Percentiles rank a stretch among this genome's conserved stretches.
phyloP scores from a whole-genome alignment of 2,888 invertebrate species.

The Campopleginae sp. region DNA sequence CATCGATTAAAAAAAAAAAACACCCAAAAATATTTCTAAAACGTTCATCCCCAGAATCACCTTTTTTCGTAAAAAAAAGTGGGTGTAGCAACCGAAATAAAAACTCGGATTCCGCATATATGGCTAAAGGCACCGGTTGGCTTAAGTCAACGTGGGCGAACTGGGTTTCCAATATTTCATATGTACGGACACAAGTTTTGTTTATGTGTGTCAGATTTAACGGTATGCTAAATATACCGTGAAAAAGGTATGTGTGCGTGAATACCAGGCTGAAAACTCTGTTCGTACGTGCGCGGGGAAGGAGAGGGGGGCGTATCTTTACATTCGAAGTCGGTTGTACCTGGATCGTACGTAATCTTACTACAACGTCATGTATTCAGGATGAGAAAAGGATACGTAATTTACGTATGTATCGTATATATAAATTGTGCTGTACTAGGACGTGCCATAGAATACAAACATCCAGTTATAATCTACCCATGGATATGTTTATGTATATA shows the following conservation, averaged over 20 bases:
- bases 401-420: conserved; percentile 37
- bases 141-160: conserved; percentile 58
- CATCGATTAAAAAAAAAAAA: background rate
- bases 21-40: background rate
- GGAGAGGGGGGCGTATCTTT: background rate
- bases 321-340: conserved; percentile 43
- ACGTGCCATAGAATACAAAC: conserved; percentile 2
- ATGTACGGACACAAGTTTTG: conserved; percentile 21
- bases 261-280: conserved; percentile 10
- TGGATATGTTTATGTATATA: conserved; percentile 2
- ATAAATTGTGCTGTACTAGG: conserved; percentile 22
- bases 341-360: conserved; percentile 26
- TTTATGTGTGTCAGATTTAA: conserved; percentile 55
- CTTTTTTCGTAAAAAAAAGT: conserved; percentile 1
- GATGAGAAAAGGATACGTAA: conserved; percentile 57
- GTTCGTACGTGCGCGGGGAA: conserved; percentile 10
- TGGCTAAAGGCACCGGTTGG: conserved; percentile 19
- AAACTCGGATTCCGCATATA: conserved; percentile 30
- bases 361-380: conserved; percentile 32
- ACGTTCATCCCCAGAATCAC: background rate
- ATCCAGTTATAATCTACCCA: background rate
- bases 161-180: conserved; percentile 55
- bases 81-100: conserved; percentile 20
- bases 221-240: conserved; percentile 55
- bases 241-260: conserved; percentile 27